These are phyloP conservation scores for Sarcophaga carnaria DNA, from an alignment of 2,888 invertebrate species.

Conservation along the genomic window DNA sequence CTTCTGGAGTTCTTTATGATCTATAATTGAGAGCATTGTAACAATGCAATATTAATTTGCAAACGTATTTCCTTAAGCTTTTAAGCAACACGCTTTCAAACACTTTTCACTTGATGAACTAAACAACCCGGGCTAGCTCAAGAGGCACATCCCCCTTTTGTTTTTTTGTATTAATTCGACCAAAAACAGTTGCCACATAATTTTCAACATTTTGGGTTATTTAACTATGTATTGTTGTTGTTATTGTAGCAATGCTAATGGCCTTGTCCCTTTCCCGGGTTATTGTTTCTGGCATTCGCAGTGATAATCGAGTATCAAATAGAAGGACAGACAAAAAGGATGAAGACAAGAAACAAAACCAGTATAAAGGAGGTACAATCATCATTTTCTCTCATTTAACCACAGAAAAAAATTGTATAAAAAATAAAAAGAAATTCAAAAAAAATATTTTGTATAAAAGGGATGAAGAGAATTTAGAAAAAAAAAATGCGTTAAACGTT, in stretches of 20 bases:
- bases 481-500: conserved; percentile 69
- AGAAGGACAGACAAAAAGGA: conserved; percentile 42
- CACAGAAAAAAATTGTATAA: conserved; percentile 22
- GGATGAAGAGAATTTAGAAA: conserved; percentile 64
- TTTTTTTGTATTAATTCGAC: neutral
- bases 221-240: conserved; percentile 28
- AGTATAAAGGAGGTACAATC: conserved; percentile 46
- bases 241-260: conserved; percentile 26
- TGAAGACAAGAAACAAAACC: neutral
- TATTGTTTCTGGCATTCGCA: conserved; percentile 39
- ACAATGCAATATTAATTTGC: conserved; percentile 60
- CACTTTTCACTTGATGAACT: conserved; percentile 30
- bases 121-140: conserved; percentile 17
- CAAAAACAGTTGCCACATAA: conserved; percentile 66
- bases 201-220: conserved; percentile 60
- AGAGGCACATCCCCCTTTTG: neutral
- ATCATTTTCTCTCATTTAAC: conserved; percentile 37
- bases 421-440: conserved; percentile 1
- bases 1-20: no score
- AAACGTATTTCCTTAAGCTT: conserved; percentile 54
- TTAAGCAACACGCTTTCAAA: conserved; percentile 29
- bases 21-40: conserved; percentile 6
- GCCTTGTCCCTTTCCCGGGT: conserved; percentile 29
- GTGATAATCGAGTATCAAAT: conserved; percentile 61
- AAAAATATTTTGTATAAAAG: conserved; percentile 36